These are phyloP conservation scores for Leptothorax acervorum DNA, from an alignment of 2,888 invertebrate genomes.

Conservation along the genomic window DNA sequence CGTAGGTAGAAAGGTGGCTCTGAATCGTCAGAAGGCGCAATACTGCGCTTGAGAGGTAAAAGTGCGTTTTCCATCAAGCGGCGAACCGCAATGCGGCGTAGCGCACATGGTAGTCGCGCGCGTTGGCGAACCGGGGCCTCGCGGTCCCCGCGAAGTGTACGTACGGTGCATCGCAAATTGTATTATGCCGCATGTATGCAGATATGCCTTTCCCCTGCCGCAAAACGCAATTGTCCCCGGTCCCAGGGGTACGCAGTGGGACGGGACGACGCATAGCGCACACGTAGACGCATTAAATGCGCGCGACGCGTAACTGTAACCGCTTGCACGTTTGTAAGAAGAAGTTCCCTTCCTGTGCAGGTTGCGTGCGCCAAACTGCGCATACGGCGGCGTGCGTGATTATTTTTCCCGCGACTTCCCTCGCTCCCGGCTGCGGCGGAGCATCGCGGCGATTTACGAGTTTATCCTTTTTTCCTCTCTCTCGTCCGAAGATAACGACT, in stretches of 20 bases:
- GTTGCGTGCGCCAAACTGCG: constrained; percentile 67
- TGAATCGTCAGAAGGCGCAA: constrained; percentile 47
- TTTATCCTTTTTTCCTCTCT: constrained; percentile 43
- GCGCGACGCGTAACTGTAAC: constrained; percentile 56
- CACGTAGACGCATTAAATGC: constrained; percentile 49
- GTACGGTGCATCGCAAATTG: constrained; percentile 71
- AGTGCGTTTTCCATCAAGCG: constrained; percentile 81
- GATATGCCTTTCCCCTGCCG: constrained; percentile 72
- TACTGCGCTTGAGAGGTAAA: constrained; percentile 66
- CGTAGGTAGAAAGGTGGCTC: constrained; percentile 47
- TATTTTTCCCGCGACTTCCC: constrained; percentile 63
- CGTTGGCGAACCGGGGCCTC: constrained; percentile 53
- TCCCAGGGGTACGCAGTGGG: constrained; percentile 68
- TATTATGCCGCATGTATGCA: constrained; percentile 74
- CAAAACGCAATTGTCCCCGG: constrained; percentile 83
- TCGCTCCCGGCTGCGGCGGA: constrained; percentile 30
- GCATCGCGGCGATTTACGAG: constrained; percentile 60
- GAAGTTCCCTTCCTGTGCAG: constrained; percentile 31
- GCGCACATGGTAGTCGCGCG: constrained; percentile 65
- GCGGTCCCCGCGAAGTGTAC: constrained; percentile 43
- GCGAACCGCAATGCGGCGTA: constrained; percentile 79
- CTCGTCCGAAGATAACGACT: constrained; percentile 69
- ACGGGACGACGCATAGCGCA: constrained; percentile 7
- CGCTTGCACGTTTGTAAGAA: constrained; percentile 35
- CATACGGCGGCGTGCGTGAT: constrained; percentile 64